Conservation (phyloP, 2,113 vertebrate species). For the Onychostruthus taczanowskii region DNA sequence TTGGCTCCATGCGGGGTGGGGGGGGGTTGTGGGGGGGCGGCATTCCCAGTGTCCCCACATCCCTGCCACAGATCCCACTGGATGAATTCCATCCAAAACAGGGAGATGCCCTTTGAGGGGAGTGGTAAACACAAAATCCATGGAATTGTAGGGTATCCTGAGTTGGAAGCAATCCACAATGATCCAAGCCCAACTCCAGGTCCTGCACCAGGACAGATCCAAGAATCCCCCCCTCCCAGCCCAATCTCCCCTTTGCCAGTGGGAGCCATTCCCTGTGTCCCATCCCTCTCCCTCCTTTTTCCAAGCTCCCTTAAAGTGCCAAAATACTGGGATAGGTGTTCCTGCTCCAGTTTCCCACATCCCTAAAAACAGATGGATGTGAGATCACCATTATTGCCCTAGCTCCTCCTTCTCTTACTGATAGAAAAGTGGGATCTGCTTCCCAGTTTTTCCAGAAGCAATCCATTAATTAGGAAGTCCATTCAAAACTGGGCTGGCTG, state of each 20-base stretch:
- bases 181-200: neutral
- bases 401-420: too few species aligned
- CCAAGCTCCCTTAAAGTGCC: too few species aligned
- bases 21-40: too few species aligned
- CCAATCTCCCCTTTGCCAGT: too few species aligned
- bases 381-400: too few species aligned
- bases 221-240: neutral
- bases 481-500: neutral
- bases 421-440: neutral
- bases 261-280: too few species aligned
- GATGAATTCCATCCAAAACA: neutral
- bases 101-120: neutral
- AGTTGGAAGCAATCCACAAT: accelerated
- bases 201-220: neutral
- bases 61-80: neutral
- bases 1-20: neutral
- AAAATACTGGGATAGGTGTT: too few species aligned
- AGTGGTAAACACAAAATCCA: neutral
- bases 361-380: too few species aligned
- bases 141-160: neutral
- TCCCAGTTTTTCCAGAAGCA: neutral
- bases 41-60: neutral
- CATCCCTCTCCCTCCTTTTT: too few species aligned
- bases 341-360: too few species aligned
- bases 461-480: neutral